These are phyloP conservation scores for Poeciliopsis turrubarensis DNA, from an alignment of 2,113 vertebrate species.

Conservation along the genomic window DNA sequence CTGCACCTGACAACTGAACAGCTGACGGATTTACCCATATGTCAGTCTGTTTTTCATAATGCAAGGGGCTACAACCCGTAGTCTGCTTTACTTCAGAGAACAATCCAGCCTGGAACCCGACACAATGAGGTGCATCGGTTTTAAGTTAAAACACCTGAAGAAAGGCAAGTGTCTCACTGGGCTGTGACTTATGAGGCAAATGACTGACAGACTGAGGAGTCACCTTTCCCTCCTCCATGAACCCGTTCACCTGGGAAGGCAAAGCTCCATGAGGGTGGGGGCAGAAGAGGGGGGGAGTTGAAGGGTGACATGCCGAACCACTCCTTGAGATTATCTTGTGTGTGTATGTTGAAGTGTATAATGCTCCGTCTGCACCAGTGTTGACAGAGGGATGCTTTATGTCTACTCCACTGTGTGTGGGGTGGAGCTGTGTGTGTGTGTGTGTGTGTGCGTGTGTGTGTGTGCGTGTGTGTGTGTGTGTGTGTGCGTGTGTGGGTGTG, in stretches of 20 bases:
- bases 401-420: background rate
- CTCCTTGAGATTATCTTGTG: conserved; percentile 39
- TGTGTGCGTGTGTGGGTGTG: background rate
- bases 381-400: conserved; percentile 23
- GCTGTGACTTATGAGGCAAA: background rate
- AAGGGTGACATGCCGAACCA: conserved; percentile 62
- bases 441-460: too few relatives aligned
- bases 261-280: conserved; percentile 11
- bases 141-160: background rate
- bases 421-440: too few relatives aligned
- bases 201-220: background rate
- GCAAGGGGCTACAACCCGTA: too few relatives aligned
- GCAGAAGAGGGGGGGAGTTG: conserved; percentile 12
- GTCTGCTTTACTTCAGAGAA: background rate
- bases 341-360: background rate
- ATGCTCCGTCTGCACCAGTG: background rate
- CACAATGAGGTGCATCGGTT: background rate
- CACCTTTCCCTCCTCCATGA: conserved; percentile 51
- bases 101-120: too few relatives aligned
- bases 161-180: background rate
- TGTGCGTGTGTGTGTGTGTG: background rate
- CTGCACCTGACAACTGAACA: background rate
- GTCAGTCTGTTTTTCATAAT: background rate
- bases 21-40: background rate
- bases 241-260: conserved; percentile 67